phyloP scores from a whole-genome alignment of 2,888 invertebrate genomes.

The Diaperis boleti region DNA sequence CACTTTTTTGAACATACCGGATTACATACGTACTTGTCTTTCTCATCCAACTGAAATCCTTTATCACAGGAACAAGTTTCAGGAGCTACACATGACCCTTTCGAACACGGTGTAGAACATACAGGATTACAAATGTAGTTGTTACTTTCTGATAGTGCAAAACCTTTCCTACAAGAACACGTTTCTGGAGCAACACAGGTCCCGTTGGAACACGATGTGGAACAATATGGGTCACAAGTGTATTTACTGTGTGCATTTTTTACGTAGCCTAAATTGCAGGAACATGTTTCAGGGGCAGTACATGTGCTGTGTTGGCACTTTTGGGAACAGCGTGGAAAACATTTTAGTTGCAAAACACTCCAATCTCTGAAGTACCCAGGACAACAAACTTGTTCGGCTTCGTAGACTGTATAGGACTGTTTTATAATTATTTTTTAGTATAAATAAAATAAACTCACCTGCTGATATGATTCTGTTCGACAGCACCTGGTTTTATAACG shows the following conservation, averaged over 20 bases:
- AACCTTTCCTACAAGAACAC: constrained; percentile 54
- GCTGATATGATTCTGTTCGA: background rate
- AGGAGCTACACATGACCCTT: constrained; percentile 42
- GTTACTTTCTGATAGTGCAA: constrained; percentile 41
- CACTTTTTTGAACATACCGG: constrained; percentile 32
- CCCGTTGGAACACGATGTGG: constrained; percentile 26
- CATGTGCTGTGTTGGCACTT: constrained; percentile 43
- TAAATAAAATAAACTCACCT: background rate
- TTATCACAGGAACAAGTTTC: constrained; percentile 6
- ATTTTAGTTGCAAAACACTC: background rate
- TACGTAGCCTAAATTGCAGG: constrained; percentile 12
- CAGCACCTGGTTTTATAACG: constrained; percentile 22
- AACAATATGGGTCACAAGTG: constrained; percentile 29
- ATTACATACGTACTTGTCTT: constrained; percentile 24
- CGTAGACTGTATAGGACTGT: constrained; percentile 13
- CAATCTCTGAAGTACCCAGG: background rate
- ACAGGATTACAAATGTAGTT: constrained; percentile 50
- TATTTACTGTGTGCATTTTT: constrained; percentile 14
- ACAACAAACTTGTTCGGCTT: constrained; percentile 17
- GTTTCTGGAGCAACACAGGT: constrained; percentile 56
- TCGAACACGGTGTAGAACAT: constrained; percentile 46
- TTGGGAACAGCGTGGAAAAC: constrained; percentile 13
- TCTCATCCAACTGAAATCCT: constrained; percentile 3
- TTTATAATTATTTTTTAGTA: background rate
- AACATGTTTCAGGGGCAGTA: constrained; percentile 37